Conservation (phyloP, 2,888 invertebrate genomes). For the Encarsia formosa region DNA sequence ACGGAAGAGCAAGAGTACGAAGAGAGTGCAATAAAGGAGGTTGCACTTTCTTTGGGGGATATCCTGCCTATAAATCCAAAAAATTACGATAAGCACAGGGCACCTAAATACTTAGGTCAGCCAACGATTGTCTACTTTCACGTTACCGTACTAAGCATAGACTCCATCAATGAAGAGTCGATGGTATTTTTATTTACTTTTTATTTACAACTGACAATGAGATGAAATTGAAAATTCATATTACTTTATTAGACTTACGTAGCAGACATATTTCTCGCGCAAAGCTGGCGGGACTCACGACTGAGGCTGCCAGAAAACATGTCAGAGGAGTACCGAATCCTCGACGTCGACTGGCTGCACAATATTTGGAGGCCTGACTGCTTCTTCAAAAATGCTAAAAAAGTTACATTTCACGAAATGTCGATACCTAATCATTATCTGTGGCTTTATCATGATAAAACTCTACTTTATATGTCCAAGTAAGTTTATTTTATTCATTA, state of each 20-base stretch:
- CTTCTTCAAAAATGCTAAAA: constrained; percentile 91
- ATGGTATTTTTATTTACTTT: constrained; percentile 61
- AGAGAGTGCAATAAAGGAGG: constrained; percentile 54
- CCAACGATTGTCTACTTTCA: constrained; percentile 88
- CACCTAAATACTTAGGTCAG: constrained; percentile 79
- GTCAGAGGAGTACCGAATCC: constrained; percentile 85
- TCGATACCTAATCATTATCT: constrained; percentile 90
- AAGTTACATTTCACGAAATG: constrained; percentile 90
- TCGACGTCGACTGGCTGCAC: constrained; percentile 86
- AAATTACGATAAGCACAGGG: constrained; percentile 84
- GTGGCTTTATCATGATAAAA: constrained; percentile 89
- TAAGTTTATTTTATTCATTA: constrained; percentile 58
- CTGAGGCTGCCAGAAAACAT: constrained; percentile 87
- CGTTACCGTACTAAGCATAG: constrained; percentile 83
- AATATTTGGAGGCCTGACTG: constrained; percentile 90
- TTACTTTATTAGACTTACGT: constrained; percentile 73
- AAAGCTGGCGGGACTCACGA: constrained; percentile 88
- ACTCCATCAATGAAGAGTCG: constrained; percentile 94
- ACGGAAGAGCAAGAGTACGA: constrained; percentile 47
- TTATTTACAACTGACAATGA: neutral
- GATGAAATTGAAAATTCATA: neutral
- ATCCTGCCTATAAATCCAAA: constrained; percentile 80
- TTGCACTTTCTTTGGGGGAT: constrained; percentile 74
- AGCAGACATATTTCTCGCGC: constrained; percentile 87
- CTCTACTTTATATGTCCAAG: constrained; percentile 89